Conservation (phyloP, 2,797 vertebrate genomes). For the Crocodylus rhombifer region DNA sequence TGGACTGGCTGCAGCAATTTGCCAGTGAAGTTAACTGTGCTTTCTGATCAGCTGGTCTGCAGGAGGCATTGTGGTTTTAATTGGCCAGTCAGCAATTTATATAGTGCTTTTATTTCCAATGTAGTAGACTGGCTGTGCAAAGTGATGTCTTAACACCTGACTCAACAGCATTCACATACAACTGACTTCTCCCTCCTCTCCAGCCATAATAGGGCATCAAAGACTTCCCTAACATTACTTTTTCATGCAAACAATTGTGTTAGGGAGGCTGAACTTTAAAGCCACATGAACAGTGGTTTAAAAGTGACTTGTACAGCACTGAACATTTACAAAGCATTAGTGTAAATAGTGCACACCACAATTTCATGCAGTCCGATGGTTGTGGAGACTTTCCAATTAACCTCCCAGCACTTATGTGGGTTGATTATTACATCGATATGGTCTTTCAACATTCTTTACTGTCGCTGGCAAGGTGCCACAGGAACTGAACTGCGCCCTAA, state of each 20-base stretch:
- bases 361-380: not conserved
- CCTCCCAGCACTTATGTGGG: conserved; percentile 28
- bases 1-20: not conserved
- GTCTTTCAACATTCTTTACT: not conserved
- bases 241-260: not conserved
- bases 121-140: not conserved
- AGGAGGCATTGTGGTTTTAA: not conserved
- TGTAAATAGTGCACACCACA: no score
- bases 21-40: rapidly evolving
- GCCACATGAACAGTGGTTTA: no score
- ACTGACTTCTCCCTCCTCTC: not conserved
- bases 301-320: no score
- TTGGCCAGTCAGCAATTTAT: not conserved
- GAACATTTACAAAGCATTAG: no score
- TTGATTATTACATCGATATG: conserved; percentile 21
- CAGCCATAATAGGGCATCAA: rapidly evolving
- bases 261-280: not conserved
- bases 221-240: not conserved
- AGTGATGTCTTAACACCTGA: not conserved
- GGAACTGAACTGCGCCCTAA: rapidly evolving
- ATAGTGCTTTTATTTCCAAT: not conserved
- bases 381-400: not conserved
- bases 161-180: rapidly evolving
- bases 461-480: conserved; percentile 18
- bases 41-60: rapidly evolving